Evolutionary conservation across 2,888 invertebrate species (phyloP), one percentile per base, ranked within the genome.

Genomic region (Diarsia rubi): DNA sequence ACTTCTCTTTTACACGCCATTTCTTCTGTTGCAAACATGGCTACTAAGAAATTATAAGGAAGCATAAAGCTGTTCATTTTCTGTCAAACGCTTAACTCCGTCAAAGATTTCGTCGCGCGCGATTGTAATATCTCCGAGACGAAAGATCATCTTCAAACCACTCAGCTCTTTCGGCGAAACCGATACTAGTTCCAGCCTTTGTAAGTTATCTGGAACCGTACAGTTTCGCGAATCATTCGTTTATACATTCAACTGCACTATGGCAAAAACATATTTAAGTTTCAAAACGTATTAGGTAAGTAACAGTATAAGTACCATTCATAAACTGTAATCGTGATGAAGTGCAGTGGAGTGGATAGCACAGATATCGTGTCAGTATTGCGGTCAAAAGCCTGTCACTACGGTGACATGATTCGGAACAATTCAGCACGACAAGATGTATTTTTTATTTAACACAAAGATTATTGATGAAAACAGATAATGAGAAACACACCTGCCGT

Each of bases 171-270:
- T 79, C 81, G 21, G 2, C 31, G 73, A 69, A 83, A 24, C 65
- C 12, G 19, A 70, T 67, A 83, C 60, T 65, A 75, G 16, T 31
- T 59, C 31, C n/a, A 62, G 16, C 60, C 71, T 83, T 79, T 75
- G 71, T 75, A 60, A 37, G 52, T 69, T 37, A 74, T 68, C 52
- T 62, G 62, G 42, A 75, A 82, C 67, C 45, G 49, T 37, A 21
- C 42, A 73, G 76, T 79, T 75, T 54, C 54, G 31, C 66, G 79
- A 73, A 73, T 59, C 27, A 60, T 49, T 71, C 31, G 44, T 37
- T 19, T 16, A 54, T 62, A 76, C 27, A 52, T 6, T 27, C 60
- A 52, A 52, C 62, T 9, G n/a, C 45, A 27, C 24, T 16, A n/a
- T 42, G 6, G 24, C 14, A 47, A 45, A 42, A 11, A 37, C 37